Evolutionary conservation across 2,888 invertebrate genomes (phyloP), one percentile per base, ranked within the genome.

Genomic region (Monoplex corrugatus): DNA sequence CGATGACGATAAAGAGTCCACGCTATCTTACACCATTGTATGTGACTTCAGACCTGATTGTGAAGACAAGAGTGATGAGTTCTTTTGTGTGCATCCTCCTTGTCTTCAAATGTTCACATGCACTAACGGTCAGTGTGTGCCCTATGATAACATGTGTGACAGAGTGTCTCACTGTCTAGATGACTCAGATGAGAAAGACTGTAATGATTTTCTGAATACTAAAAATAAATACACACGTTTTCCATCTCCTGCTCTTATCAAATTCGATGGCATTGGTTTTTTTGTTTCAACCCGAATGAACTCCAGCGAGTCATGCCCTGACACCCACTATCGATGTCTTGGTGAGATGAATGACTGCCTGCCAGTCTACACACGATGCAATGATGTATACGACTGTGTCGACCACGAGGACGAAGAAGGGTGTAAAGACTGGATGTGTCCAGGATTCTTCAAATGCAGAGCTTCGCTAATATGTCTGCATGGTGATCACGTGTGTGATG

Each of bases 361-460:
- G 78, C 78, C 78, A 43, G 78, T 80, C 78, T 80, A 80, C 43
- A 43, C 78, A 23, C 78, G 19, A 8, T 80, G 78, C 40, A 80
- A 80, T 43, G 43, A 28, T 23, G 23, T 80, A 43, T 80, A 80
- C 43, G 78, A 80, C 78, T 80, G 78, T 23, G 28, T 28, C 8
- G 5, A 28, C 28, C 40, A 23, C 23, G 23, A 80, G 28, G 78
- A 80, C 28, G 78, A 80, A 43, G 43, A 80, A 28, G 78, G 40
- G 0, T 80, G 78, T 80, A 43, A 19, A 19, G 43, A 8, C 23
- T 28, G 40, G 78, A 80, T 23, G 28, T 80, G 78, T 32, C 78
- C 78, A 28, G 78, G 78, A 28, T 43, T 80, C 2, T 43, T 80
- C 23, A 40, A 23, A 43, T 80, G 78, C 43, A 40, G 78, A 80